Evolutionary conservation across 2,113 vertebrate species (phyloP), one percentile per base, ranked within the genome.

Genomic region (Engystomops pustulosus): DNA sequence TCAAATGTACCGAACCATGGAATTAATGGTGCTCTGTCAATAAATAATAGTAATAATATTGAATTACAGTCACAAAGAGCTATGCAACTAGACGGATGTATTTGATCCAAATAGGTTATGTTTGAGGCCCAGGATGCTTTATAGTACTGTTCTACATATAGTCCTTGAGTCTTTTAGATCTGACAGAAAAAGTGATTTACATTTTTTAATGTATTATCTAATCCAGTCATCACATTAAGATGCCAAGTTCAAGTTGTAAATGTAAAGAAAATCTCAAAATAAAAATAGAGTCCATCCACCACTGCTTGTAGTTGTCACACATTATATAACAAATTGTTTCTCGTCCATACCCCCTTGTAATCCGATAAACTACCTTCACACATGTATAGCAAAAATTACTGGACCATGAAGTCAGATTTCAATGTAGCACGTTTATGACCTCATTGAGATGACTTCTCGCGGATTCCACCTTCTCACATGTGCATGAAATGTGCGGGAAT

Each of bases 391-490:
- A 65, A 65, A 17, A 32, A 65, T 32, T 27, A 2, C 27, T 65
- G 60, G 60, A 32, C 27, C 17, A 27, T 65, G 27, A 17, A 32
- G 12, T 62, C 55, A 60, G 55, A 60, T 60, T 60, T 62, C 25
- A 62, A 30, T 14, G 27, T 32, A 30, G 60, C 25, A 32, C 32
- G 25, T 65, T 65, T 65, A 65, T 65, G 60, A 62, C 25, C 12
- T 62, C 58, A 62, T 62, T 15, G 58, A 12, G 12, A 30, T 30
- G 58, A 32, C 60, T 65, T 30, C 60, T 65, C 12, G 14, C 6
- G 11, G 60, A 65, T 65, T 30, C 60, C 60, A 65, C 27, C 27
- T 30, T 65, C 60, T 65, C 60, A 65, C 25, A 60, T 60, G 27
- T 30, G 27, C 27, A 20, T 65, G 60, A 65, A 27, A 32, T 65